Conservation (phyloP, 64 coral and sea anemone genomes). For the Stichodactyla helianthus region DNA sequence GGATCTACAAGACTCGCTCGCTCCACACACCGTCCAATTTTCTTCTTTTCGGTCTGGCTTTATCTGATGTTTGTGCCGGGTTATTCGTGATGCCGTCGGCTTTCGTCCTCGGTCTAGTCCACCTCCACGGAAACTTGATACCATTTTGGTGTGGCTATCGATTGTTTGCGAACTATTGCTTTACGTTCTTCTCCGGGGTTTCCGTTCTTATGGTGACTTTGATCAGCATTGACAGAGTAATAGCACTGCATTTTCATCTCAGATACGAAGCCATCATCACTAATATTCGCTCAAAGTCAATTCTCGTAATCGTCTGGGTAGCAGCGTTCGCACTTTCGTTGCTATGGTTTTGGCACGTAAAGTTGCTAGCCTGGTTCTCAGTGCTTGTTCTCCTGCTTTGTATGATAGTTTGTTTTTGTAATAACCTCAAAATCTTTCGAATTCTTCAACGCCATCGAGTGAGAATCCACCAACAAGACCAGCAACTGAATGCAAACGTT, state of each 20-base stretch:
- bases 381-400: neutral
- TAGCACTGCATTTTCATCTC: constrained; percentile 16
- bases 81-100: neutral
- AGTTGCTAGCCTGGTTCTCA: neutral
- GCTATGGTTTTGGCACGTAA: neutral
- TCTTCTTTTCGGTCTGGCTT: constrained; percentile 28
- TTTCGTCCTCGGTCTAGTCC: neutral
- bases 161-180: neutral
- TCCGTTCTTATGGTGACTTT: constrained; percentile 29
- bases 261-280: constrained; percentile 7
- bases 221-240: constrained; percentile 25
- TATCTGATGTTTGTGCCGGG: constrained; percentile 30
- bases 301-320: neutral
- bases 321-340: neutral
- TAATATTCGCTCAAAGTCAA: neutral
- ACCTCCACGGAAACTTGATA: neutral
- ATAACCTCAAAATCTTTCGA: neutral
- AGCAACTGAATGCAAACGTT: neutral
- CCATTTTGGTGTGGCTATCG: neutral
- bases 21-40: constrained; percentile 16
- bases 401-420: neutral
- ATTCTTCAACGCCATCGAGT: neutral
- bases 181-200: neutral
- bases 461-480: neutral
- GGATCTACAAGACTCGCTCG: constrained; percentile 27